These are phyloP conservation scores for Eumaeus atala DNA, from an alignment of 1,140 invertebrate genomes.

Conservation along the genomic window DNA sequence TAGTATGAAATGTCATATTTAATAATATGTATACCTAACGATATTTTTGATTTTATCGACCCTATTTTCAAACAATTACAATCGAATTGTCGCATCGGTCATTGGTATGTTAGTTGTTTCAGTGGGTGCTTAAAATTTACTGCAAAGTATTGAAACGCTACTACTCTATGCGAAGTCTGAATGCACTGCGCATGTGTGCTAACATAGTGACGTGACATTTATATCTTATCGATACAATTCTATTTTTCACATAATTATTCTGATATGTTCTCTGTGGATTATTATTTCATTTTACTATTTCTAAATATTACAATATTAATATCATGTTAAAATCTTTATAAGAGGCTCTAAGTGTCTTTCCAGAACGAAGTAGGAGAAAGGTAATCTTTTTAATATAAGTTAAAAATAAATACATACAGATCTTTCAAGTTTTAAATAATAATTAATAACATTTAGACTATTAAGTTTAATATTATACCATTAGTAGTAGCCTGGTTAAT, in stretches of 20 bases:
- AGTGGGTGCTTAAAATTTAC: constrained; percentile 26
- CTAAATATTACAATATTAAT: no score
- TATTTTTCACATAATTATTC: constrained; percentile 17
- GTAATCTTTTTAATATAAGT: no score
- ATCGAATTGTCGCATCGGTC: constrained; percentile 2
- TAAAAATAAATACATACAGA: no score
- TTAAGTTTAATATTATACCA: no score
- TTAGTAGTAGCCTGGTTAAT: background rate
- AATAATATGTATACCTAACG: background rate
- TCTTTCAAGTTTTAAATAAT: no score
- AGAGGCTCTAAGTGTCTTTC: no score
- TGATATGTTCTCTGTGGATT: background rate
- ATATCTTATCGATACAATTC: constrained; percentile 10
- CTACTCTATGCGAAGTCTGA: constrained; percentile 27
- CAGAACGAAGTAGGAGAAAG: background rate
- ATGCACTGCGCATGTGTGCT: constrained; percentile 34
- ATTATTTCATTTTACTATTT: no score
- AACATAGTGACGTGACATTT: constrained; percentile 26
- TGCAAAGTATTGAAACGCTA: constrained; percentile 24
- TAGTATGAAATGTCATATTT: no score
- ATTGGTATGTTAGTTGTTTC: constrained; percentile 2
- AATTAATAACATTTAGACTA: no score
- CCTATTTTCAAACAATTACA: background rate
- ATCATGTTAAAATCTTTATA: no score
- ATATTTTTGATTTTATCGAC: background rate